phyloP scores from a whole-genome alignment of 2,113 vertebrate species.

The Nyctibius bracteatus region DNA sequence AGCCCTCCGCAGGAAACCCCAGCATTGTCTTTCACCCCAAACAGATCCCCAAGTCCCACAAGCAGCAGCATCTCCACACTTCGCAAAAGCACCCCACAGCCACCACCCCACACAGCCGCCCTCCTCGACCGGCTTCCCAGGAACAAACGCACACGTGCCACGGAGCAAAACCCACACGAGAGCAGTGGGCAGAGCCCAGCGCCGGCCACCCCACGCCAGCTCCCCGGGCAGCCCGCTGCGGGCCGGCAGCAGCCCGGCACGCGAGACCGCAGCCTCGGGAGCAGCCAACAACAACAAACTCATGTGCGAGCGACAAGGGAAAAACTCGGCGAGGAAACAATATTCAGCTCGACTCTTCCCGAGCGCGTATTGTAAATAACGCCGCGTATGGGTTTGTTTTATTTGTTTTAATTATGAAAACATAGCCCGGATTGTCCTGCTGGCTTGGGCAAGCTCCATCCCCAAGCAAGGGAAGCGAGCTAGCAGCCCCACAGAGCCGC shows the following conservation, averaged over 20 bases:
- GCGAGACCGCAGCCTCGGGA: neutral
- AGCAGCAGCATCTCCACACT: neutral
- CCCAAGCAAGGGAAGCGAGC: neutral
- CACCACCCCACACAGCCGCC: fast-evolving
- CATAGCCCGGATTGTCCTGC: constrained; percentile 27
- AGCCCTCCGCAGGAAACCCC: neutral
- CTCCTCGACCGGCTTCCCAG: fast-evolving
- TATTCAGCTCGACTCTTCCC: constrained; percentile 5
- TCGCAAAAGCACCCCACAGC: fast-evolving
- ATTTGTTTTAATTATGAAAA: constrained; percentile 43
- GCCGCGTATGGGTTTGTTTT: neutral
- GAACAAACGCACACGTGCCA: neutral
- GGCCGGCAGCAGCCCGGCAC: neutral
- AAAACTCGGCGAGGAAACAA: constrained; percentile 24
- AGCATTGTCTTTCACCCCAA: neutral
- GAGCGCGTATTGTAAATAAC: neutral
- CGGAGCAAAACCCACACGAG: neutral
- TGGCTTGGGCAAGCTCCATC: neutral
- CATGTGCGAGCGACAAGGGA: constrained; percentile 11
- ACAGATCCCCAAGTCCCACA: neutral
- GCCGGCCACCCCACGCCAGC: fast-evolving
- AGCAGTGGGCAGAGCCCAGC: neutral
- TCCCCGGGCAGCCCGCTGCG: neutral
- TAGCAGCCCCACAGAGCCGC: neutral
- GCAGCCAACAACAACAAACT: constrained; percentile 60